phyloP scores from a whole-genome alignment of 1,140 invertebrate genomes.

The Goniozus legneri region DNA sequence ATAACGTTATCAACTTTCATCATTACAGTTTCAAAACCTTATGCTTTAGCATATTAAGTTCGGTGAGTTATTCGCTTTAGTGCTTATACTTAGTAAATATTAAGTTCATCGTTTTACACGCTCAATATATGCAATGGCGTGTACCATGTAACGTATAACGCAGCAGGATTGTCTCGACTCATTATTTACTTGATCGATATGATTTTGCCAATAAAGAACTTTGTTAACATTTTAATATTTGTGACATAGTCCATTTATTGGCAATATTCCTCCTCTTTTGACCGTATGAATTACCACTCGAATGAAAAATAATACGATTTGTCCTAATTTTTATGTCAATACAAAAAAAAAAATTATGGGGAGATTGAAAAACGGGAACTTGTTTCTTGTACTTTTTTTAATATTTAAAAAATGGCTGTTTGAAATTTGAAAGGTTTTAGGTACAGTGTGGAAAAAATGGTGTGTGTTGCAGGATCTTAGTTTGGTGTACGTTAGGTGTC shows the following conservation, averaged over 20 bases:
- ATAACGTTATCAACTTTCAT: neutral
- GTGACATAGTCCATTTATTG: neutral
- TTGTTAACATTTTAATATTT: neutral
- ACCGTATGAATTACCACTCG: too few relatives aligned
- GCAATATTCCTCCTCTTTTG: too few relatives aligned
- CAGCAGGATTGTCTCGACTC: neutral
- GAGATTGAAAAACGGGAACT: neutral
- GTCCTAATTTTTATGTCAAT: neutral
- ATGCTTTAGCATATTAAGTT: neutral
- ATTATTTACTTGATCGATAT: neutral
- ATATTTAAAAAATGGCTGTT: neutral
- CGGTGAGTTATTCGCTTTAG: too few relatives aligned
- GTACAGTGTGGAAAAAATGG: conserved; percentile 35
- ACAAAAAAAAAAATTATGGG: neutral
- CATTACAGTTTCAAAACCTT: neutral
- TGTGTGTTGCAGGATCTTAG: conserved; percentile 45
- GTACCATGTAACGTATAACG: neutral
- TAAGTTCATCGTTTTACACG: neutral
- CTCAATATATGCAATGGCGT: neutral
- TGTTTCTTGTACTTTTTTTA: conserved; percentile 1
- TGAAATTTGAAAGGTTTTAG: conserved; percentile 17
- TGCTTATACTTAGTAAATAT: too few relatives aligned
- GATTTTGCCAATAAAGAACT: neutral
- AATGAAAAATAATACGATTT: neutral
- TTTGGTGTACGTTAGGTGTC: conserved; percentile 39